Base-by-base conservation (phyloP, 1,140 invertebrate species). In the Daktulosphaira vitifoliae region DNA sequence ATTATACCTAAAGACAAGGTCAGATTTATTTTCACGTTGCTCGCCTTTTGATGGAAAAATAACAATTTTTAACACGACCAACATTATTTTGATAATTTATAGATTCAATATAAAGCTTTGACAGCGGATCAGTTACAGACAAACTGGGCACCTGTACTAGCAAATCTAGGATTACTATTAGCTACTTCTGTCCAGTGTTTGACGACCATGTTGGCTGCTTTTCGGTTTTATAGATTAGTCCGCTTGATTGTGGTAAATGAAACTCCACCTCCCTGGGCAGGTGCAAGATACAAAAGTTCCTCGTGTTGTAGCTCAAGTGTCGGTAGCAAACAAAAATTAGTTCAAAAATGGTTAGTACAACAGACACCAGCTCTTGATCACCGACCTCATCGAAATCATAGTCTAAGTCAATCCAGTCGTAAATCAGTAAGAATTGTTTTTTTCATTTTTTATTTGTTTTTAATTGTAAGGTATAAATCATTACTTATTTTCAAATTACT, bases 101-200 rank as follows among this genome's bases (percentile, higher is more conserved):
- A 66, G 46, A 51, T 48, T 7, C 46, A 52, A 9, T 64, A 64
- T 22, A 54, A 52, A 65, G 54, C 49, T 3, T 25, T 66, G 16
- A 62, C 56, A 8, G 68, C 59, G 11, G 62, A 69, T 22, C 29
- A 65, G 8, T 39, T 51, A 33, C 65, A 53, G 56, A 71, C 66
- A 3, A 74, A 73, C 20, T 81, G 80, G 77, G 76, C 77, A 6
- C 78, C 78, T 0, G 77, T 81, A 23, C 69, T 81, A 4, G 73
- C 79, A 4, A 81, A 81, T 71, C 74, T 79, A 25, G 79, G 77
- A 0, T 69, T 83, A n/a, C 75, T 83, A 9, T 73, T 81, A 56
- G 74, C 78, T 3, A 76, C 79, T 0, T 72, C 72, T 5, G 68
- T 78, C 3, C 77, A 82, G 71, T 81, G 79, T 70, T 71, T 78